Percentiles rank a stretch among this genome's conserved stretches.
Evolutionary conservation across 2,113 vertebrate genomes (phyloP).

Genomic region (Myrmophylax atrothorax): DNA sequence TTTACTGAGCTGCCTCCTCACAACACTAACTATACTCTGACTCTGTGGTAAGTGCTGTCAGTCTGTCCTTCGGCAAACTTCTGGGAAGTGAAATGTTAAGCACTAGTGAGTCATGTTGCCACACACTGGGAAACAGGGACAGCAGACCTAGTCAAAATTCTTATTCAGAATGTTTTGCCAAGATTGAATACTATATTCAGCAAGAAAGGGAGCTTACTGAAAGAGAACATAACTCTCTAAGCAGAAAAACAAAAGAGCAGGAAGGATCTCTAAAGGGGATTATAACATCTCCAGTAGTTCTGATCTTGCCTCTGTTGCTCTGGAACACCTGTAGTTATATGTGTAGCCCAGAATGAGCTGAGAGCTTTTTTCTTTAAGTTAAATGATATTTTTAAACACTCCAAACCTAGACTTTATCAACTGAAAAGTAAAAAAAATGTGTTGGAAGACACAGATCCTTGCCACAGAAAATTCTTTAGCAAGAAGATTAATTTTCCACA

Average conservation of each 20-base stretch:
- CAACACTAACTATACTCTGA: constrained; percentile 53
- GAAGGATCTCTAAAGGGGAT: background rate
- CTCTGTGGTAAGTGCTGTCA: constrained; percentile 69
- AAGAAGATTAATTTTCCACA: background rate
- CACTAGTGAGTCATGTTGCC: background rate
- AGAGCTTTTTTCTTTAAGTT: background rate
- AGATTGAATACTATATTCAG: background rate
- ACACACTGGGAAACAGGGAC: background rate
- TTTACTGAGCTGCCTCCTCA: constrained; percentile 46
- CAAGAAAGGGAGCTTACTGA: background rate
- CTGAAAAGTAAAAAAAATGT: background rate
- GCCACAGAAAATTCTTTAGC: background rate
- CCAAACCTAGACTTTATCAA: background rate
- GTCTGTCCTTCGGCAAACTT: background rate
- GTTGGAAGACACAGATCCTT: background rate
- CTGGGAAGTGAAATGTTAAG: background rate
- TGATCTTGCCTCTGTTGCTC: background rate
- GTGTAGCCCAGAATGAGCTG: background rate
- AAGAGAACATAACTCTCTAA: background rate
- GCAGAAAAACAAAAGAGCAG: background rate
- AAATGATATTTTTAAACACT: background rate
- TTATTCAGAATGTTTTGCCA: background rate
- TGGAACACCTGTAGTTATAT: background rate
- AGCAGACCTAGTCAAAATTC: background rate
- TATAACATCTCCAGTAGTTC: background rate